Percentiles rank a stretch among this genome's conserved stretches.
These are phyloP conservation scores for Aphis gossypii DNA, from an alignment of 1,140 invertebrate genomes.

Conservation along the genomic window DNA sequence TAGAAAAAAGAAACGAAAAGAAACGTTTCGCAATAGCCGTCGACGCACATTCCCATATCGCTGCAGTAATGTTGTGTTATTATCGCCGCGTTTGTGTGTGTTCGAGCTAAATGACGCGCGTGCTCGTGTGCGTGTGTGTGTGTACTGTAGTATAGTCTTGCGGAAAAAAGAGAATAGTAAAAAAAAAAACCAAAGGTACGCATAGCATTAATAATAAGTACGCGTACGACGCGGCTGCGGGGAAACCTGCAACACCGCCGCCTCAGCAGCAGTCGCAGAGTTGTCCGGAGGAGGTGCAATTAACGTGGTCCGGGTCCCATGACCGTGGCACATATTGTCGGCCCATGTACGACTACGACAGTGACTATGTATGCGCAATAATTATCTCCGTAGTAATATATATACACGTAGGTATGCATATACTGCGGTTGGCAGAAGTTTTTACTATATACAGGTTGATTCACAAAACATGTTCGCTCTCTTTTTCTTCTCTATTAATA, in stretches of 20 bases:
- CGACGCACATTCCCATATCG: neutral
- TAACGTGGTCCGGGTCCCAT: conserved; percentile 42
- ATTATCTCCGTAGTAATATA: neutral
- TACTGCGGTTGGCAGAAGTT: neutral
- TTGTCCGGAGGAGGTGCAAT: conserved; percentile 41
- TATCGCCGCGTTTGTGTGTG: neutral
- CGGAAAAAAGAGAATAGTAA: neutral
- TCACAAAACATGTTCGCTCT: no score
- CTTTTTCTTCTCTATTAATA: no score
- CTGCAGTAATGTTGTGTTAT: neutral
- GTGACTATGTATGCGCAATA: neutral
- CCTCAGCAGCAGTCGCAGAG: neutral
- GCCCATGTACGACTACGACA: neutral
- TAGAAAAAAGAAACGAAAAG: neutral
- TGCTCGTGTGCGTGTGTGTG: neutral
- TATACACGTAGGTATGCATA: neutral
- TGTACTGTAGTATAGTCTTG: neutral
- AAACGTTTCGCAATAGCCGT: neutral
- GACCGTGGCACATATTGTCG: conserved; percentile 4
- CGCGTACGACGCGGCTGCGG: neutral
- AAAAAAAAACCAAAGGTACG: neutral
- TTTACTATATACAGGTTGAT: neutral
- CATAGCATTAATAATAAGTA: neutral
- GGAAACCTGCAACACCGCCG: neutral
- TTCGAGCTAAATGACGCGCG: no score